phyloP scores from a whole-genome alignment of 1,140 invertebrate species.

The Pseudomyrmex sp. region DNA sequence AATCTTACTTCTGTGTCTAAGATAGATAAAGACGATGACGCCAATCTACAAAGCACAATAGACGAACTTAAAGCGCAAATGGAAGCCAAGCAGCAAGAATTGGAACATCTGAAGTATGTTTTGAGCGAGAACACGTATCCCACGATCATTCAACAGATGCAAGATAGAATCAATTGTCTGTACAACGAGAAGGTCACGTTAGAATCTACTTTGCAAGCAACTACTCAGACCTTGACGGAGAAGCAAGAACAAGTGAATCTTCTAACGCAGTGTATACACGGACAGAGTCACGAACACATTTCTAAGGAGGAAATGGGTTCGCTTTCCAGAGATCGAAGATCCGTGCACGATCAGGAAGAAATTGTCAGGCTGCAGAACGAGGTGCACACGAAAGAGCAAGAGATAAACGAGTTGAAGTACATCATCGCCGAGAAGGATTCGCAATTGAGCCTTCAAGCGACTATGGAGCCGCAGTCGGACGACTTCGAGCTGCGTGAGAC shows the following conservation, averaged over 20 bases:
- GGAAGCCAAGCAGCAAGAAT: slow-evolving; percentile 76
- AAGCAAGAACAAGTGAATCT: slow-evolving; percentile 67
- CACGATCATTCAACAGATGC: slow-evolving; percentile 79
- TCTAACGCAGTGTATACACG: slow-evolving; percentile 65
- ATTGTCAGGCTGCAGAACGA: slow-evolving; percentile 74
- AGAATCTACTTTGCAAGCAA: slow-evolving; percentile 61
- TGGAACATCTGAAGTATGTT: slow-evolving; percentile 80
- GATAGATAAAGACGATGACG: slow-evolving; percentile 64
- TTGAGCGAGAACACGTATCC: slow-evolving; percentile 80
- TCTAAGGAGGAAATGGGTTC: slow-evolving; percentile 36
- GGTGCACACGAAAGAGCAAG: slow-evolving; percentile 74
- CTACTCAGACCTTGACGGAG: slow-evolving; percentile 38
- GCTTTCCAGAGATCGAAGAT: slow-evolving; percentile 42
- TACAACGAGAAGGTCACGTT: slow-evolving; percentile 80
- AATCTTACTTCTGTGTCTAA: slow-evolving; percentile 69
- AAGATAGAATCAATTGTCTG: slow-evolving; percentile 80
- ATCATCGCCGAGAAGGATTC: slow-evolving; percentile 77
- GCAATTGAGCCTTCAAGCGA: slow-evolving; percentile 71
- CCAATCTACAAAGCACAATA: slow-evolving; percentile 50
- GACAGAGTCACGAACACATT: slow-evolving; percentile 52
- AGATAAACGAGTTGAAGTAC: slow-evolving; percentile 76
- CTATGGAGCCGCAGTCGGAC: slow-evolving; percentile 68
- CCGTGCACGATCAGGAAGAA: slow-evolving; percentile 71
- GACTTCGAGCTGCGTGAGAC: slow-evolving; percentile 73
- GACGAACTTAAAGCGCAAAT: slow-evolving; percentile 76